A percentile compares a stretch with the other conserved stretches of the same genome.
phyloP scores from a whole-genome alignment of 1,140 invertebrate genomes.

The Atta cephalotes region DNA sequence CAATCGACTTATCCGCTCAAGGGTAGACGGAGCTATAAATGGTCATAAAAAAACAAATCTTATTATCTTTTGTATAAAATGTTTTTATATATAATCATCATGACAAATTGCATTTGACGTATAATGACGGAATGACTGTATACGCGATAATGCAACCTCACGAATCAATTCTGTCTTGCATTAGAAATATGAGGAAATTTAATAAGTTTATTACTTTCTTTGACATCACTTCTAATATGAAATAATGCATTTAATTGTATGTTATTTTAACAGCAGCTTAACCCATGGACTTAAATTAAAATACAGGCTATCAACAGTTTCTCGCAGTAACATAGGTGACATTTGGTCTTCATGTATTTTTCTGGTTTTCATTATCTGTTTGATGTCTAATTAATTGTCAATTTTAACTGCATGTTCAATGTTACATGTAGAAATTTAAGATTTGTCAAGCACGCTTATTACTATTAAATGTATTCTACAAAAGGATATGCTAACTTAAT shows the following conservation, averaged over 20 bases:
- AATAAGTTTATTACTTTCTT: slow-evolving; percentile 28
- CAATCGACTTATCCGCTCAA: slow-evolving; percentile 48
- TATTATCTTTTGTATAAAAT: slow-evolving; percentile 13
- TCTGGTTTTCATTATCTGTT: slow-evolving; percentile 65
- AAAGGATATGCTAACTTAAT: background rate
- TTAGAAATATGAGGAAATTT: slow-evolving; percentile 1
- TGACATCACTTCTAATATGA: slow-evolving; percentile 42
- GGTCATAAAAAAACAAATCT: slow-evolving; percentile 12
- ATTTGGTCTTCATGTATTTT: slow-evolving; percentile 76
- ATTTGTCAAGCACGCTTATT: background rate
- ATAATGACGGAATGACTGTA: slow-evolving; percentile 17
- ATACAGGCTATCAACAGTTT: slow-evolving; percentile 81
- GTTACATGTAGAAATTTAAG: slow-evolving; percentile 16
- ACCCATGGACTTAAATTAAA: slow-evolving; percentile 83
- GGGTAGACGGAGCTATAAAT: slow-evolving; percentile 43
- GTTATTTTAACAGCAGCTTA: slow-evolving; percentile 85
- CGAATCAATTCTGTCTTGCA: slow-evolving; percentile 30
- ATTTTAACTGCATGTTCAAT: slow-evolving; percentile 48
- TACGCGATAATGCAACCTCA: slow-evolving; percentile 39
- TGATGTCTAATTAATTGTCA: slow-evolving; percentile 30
- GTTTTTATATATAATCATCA: slow-evolving; percentile 16
- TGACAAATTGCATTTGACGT: slow-evolving; percentile 19
- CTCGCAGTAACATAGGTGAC: slow-evolving; percentile 85
- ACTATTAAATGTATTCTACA: background rate
- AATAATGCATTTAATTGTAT: slow-evolving; percentile 78